Conservation (phyloP, 2,888 invertebrate species). For the Yponomeuta malinellus region DNA sequence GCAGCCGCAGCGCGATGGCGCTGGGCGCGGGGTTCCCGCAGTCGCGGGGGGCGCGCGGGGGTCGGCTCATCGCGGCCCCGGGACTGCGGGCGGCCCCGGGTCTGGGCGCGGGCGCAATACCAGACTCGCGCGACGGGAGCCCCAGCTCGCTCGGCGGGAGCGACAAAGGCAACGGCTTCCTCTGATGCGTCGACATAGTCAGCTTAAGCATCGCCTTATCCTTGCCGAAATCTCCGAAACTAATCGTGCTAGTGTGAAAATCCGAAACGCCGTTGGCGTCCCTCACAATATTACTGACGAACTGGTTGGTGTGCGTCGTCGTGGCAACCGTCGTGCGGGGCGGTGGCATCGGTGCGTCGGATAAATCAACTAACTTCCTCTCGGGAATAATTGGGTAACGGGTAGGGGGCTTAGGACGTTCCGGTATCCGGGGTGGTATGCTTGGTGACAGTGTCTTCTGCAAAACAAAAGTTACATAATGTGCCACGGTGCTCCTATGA, state of each 20-base stretch:
- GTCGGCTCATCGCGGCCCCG: neutral
- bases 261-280: conserved; percentile 41
- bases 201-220: conserved; percentile 61
- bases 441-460: conserved; percentile 68
- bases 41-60: neutral
- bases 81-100: too few relatives aligned
- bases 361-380: conserved; percentile 59
- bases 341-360: conserved; percentile 62
- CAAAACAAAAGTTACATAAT: conserved; percentile 64
- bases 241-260: conserved; percentile 67
- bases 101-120: too few relatives aligned
- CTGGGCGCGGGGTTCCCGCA: neutral
- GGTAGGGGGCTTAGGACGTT: conserved; percentile 59
- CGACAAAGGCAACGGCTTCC: conserved; percentile 27
- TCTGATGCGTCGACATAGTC: conserved; percentile 55
- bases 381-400: conserved; percentile 67
- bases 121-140: conserved; percentile 15
- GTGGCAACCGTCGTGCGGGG: conserved; percentile 46
- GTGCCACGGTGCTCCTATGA: conserved; percentile 61
- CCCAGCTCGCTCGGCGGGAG: neutral
- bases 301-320: conserved; percentile 38
- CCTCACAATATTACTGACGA: conserved; percentile 62
- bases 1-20: conserved; percentile 13
- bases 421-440: conserved; percentile 65
- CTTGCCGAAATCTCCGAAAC: conserved; percentile 50